Evolutionary conservation across 2,113 vertebrate species (phyloP).

Genomic region (Ornithorhynchus anatinus): DNA sequence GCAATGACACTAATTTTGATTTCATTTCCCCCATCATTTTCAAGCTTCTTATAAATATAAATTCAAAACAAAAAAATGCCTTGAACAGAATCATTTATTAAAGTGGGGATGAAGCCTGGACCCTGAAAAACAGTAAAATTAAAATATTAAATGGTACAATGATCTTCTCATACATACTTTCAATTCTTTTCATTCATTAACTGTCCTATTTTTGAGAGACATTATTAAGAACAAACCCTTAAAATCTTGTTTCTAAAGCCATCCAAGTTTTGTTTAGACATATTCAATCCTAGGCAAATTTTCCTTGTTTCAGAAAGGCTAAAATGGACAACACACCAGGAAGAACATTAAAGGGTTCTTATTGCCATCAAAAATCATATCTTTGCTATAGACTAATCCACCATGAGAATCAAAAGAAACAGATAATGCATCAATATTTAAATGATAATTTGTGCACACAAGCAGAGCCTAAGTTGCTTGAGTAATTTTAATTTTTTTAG

Average conservation of each 20-base stretch:
- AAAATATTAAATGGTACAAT: too few relatives aligned
- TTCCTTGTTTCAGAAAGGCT: neutral
- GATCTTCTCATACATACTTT: too few relatives aligned
- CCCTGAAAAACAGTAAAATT: too few relatives aligned
- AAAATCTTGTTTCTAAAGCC: neutral
- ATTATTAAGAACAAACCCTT: conserved; percentile 1
- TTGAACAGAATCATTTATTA: conserved; percentile 3
- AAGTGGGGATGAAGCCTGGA: neutral
- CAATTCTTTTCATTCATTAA: neutral
- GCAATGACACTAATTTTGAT: too few relatives aligned
- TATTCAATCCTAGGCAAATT: neutral
- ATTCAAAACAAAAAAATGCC: neutral
- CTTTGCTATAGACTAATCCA: neutral
- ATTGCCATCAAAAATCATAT: neutral
- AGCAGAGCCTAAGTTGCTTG: neutral
- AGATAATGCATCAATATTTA: neutral
- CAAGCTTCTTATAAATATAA: neutral
- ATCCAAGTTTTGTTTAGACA: neutral
- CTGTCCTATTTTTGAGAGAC: neutral
- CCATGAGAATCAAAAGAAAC: neutral
- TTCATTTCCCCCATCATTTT: neutral
- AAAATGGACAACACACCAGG: neutral
- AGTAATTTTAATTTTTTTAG: neutral
- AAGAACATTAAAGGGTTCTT: neutral
- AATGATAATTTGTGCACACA: neutral